These are phyloP conservation scores for Bilobella aurantiaca DNA, from an alignment of 1,140 invertebrate genomes.

Conservation along the genomic window DNA sequence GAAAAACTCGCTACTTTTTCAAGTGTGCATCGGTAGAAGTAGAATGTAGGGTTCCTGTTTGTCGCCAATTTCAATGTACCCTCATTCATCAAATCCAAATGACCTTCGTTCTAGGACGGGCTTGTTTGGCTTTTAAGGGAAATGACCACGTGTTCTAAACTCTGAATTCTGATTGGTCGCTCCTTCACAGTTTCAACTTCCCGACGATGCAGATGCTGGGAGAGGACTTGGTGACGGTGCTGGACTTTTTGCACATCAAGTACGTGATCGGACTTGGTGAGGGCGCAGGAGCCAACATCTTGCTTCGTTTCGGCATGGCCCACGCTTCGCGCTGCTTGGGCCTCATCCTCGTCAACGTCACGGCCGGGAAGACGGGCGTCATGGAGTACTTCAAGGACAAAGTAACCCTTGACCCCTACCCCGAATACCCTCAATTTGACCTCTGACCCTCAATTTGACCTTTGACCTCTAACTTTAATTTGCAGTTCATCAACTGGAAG, in stretches of 20 bases:
- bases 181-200: constrained; percentile 55
- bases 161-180: constrained; percentile 1
- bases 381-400: constrained; percentile 77
- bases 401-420: constrained; percentile 40
- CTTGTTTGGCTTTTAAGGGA: too few species aligned
- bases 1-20: too few species aligned
- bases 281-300: constrained; percentile 78
- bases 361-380: constrained; percentile 71
- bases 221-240: constrained; percentile 67
- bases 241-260: constrained; percentile 67
- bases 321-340: constrained; percentile 64
- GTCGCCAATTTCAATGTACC: too few species aligned
- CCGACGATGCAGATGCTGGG: constrained; percentile 70
- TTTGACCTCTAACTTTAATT: constrained; percentile 9
- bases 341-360: constrained; percentile 75
- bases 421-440: background rate
- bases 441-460: background rate
- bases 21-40: too few species aligned
- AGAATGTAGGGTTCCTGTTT: too few species aligned
- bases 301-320: constrained; percentile 70
- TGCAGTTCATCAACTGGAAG: constrained; percentile 63
- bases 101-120: too few species aligned
- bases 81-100: too few species aligned
- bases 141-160: too few species aligned
- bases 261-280: constrained; percentile 76